Evolutionary conservation across 2,888 invertebrate species (phyloP), one percentile per base, ranked within the genome.

Genomic region (Melanargia galathea): DNA sequence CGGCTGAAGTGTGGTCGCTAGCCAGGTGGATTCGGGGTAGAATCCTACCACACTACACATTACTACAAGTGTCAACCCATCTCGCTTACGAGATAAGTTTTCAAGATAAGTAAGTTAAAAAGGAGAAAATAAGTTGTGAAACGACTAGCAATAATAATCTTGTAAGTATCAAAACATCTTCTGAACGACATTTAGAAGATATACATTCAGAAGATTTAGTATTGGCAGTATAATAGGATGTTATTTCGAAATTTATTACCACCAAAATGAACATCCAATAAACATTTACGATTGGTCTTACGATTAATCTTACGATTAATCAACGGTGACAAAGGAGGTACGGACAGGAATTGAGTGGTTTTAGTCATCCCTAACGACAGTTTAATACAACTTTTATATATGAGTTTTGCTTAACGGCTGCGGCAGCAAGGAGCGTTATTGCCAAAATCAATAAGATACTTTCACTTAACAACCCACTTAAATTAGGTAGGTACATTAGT

Each of bases 291-390:
- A n/a, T n/a, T n/a, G n/a, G n/a, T n/a, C 6, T 30, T 45, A 30
- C 43, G 30, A 45, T 52, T 20, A 16, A 13, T 57, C 18, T 20
- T 30, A 30, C 30, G 45, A 57, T 57, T 57, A 57, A 57, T 57
- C 57, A 57, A 46, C 18, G 11, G 45, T 46, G 26, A 57, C n/a
- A 57, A 57, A 45, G 20, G 45, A 6, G 5, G 43, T 20, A 33
- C 11, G 20, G 57, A 10, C 45, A 45, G 45, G 16, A 57, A 43
- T 20, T 43, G 26, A 57, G 57, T 57, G 57, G 45, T 46, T 33
- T 45, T 33, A 33, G 57, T 43, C 45, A 43, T 43, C 45, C 57
- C 33, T 18, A 57, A 57, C 20, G 33, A 20, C 33, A 45, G 40
- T 57, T 57, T 33, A 18, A 45, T 57, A 45, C n/a, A n/a, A 20